Base-by-base conservation (phyloP, 2,797 vertebrate genomes). In the Rallus crepitans region DNA sequence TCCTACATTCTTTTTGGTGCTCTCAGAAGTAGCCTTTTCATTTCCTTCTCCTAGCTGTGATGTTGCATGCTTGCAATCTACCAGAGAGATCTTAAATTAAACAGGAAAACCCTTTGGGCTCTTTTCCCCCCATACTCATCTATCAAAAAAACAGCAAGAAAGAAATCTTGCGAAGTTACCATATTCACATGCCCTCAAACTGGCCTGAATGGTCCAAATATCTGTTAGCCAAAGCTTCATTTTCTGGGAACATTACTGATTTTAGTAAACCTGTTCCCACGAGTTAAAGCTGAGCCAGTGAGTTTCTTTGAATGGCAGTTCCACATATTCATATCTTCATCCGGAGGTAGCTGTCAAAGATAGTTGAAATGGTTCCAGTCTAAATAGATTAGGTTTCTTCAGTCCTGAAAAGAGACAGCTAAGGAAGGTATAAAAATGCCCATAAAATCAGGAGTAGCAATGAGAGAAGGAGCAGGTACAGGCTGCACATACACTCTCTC, bases 321-420 rank as follows among this genome's bases (percentile, higher is more conserved):
- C 31, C 30, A 35, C 1, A 2, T 21, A 61, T 28, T 71, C 31
- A 1, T 60, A 53, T 57, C 71, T 89, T 87, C 78, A 78, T 87
- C 82, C 75, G 61, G 21, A 92, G 28, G 45, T 64, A 64, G 40
- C 57, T 90, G 47, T 47, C 56, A 85, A 77, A 84, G 33, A n/a
- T 15, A 81, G 37, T 18, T 73, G 40, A 55, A 93, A 83, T 63
- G 15, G 19, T 76, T 86, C 47, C 35, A 82, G 9, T 39, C 33
- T 94, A 81, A 93, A 82, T 11, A 91, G 65, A 91, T 91, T 81
- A 83, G 15, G 20, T 75, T 93, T 53, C 69, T 86, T 79, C 80
- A 55, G 20, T 47, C 18, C 27, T 59, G 42, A 75, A 75, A 56
- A 55, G 25, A 78, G 47, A 52, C 39, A 82, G 42, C 64, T 84